phyloP scores from a whole-genome alignment of 2,113 vertebrate genomes.

The Anas platyrhynchos region DNA sequence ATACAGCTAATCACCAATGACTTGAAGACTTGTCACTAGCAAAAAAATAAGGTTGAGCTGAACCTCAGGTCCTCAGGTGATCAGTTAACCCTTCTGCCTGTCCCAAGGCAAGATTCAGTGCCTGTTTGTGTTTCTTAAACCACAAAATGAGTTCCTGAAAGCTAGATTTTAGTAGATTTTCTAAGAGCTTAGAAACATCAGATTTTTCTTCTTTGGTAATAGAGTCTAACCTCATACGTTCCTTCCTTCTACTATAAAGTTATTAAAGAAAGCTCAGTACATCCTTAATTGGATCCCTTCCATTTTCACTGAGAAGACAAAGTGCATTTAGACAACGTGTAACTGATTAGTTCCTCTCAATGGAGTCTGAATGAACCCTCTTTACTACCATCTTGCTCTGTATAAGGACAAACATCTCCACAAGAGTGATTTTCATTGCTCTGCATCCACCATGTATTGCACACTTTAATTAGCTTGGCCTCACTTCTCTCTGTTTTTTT shows the following conservation, averaged over 20 bases:
- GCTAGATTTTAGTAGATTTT: neutral
- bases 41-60: neutral
- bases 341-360: neutral
- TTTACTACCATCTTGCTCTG: neutral
- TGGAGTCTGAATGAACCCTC: neutral
- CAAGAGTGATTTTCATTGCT: neutral
- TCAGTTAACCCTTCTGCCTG: neutral
- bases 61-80: neutral
- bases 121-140: neutral
- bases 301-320: neutral
- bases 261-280: neutral
- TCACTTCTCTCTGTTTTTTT: neutral
- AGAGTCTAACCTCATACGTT: neutral
- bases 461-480: neutral
- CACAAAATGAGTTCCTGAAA: neutral
- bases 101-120: neutral
- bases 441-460: neutral
- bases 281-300: neutral
- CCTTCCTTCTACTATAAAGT: neutral
- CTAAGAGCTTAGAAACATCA: neutral
- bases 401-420: neutral
- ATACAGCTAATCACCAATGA: neutral
- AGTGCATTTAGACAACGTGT: neutral
- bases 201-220: neutral
- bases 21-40: neutral